Conservation (phyloP, 1,140 invertebrate species). For the Lepidotrigona ventralis region DNA sequence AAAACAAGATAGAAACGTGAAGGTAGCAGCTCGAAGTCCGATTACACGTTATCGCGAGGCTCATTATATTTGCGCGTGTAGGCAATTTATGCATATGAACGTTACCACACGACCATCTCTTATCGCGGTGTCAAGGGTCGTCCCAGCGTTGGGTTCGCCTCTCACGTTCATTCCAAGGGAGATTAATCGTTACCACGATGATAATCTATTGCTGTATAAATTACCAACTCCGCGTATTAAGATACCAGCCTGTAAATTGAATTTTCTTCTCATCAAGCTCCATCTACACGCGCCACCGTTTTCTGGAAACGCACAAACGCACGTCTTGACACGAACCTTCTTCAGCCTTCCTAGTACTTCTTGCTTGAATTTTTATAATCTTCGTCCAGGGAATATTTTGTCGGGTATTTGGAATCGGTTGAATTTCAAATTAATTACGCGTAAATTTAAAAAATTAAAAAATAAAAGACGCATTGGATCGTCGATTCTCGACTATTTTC, state of each 20-base stretch:
- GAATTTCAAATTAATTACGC: too few relatives aligned
- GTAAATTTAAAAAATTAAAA: too few relatives aligned
- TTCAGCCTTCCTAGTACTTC: background rate
- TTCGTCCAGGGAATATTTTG: background rate
- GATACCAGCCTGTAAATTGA: conserved; percentile 40
- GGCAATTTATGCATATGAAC: conserved; percentile 40
- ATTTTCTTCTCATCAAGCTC: conserved; percentile 11
- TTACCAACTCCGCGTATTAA: conserved; percentile 34
- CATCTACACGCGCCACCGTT: background rate
- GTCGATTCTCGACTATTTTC: too few relatives aligned
- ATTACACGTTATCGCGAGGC: conserved; percentile 32
- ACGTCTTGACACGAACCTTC: background rate
- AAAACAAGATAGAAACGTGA: conserved; percentile 18
- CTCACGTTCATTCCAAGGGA: conserved; percentile 21
- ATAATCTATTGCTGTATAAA: conserved; percentile 47
- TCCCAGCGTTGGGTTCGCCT: conserved; percentile 17
- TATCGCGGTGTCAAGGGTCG: conserved; percentile 49
- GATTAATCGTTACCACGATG: conserved; percentile 30
- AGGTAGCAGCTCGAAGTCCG: conserved; percentile 25
- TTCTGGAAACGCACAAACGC: background rate
- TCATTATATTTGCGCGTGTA: conserved; percentile 47
- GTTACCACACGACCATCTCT: conserved; percentile 44
- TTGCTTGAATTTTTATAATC: too few relatives aligned
- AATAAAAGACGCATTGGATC: too few relatives aligned
- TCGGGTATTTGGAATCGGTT: background rate